Conservation (phyloP, 1,140 invertebrate species). For the Colletes latitarsis region DNA sequence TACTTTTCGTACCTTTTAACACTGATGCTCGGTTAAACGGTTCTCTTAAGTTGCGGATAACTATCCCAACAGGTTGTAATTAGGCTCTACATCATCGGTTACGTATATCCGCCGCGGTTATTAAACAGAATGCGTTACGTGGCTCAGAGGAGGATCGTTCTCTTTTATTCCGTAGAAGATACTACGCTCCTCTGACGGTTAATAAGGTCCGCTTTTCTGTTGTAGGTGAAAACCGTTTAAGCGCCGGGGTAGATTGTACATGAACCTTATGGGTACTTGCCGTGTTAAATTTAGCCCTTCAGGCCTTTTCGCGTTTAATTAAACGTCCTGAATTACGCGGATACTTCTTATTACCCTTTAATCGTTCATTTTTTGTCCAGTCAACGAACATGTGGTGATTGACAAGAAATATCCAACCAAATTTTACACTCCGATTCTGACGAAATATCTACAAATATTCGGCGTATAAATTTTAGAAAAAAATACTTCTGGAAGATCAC, state of each 20-base stretch:
- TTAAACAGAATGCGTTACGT: conserved; percentile 28
- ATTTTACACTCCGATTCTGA: no score
- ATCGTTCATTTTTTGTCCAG: no score
- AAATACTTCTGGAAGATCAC: no score
- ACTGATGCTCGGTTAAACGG: background rate
- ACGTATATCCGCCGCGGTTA: conserved; percentile 1
- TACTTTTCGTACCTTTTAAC: conserved; percentile 9
- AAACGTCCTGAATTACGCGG: conserved; percentile 8
- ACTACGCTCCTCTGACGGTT: conserved; percentile 2
- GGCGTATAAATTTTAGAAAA: no score
- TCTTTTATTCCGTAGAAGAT: conserved; percentile 13
- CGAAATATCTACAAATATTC: no score
- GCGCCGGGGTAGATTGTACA: background rate
- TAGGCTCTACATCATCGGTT: conserved; percentile 32
- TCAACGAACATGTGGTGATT: no score
- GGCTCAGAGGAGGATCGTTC: background rate
- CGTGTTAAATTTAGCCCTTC: background rate
- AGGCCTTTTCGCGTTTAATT: background rate
- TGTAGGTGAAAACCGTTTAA: conserved; percentile 31
- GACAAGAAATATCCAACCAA: no score
- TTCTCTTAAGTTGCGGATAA: conserved; percentile 9
- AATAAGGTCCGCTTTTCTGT: conserved; percentile 14
- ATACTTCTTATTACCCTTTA: background rate
- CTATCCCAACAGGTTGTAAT: conserved; percentile 13
- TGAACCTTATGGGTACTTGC: background rate